Percentiles rank a stretch among this genome's conserved stretches.
Evolutionary conservation across 1,140 invertebrate genomes (phyloP).

Genomic region (Pectinophora gossypiella): DNA sequence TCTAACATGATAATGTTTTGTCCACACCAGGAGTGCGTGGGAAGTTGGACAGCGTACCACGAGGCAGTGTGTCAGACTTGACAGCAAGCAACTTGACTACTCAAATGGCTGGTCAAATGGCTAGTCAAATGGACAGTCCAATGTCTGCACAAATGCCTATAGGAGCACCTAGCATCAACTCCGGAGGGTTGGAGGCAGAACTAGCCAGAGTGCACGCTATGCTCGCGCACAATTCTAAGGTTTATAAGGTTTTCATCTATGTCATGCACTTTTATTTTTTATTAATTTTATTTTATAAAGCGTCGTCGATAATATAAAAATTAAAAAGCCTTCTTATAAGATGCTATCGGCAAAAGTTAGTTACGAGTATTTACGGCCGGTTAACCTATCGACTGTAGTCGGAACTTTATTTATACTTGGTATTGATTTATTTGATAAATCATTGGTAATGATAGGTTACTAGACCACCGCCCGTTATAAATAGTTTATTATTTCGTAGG

Average conservation of each 20-base stretch:
- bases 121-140: constrained; percentile 4
- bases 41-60: constrained; percentile 41
- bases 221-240: constrained; percentile 93
- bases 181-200: constrained; percentile 82
- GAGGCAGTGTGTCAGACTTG: constrained; percentile 17
- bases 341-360: no score
- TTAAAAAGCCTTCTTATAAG: no score
- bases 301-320: no score
- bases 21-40: constrained; percentile 58
- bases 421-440: no score
- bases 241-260: constrained; percentile 77
- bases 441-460: no score
- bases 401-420: no score
- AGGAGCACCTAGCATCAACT: neutral
- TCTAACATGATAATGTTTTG: constrained; percentile 9
- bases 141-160: neutral
- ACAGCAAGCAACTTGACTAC: no score
- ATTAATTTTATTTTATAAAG: neutral
- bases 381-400: no score
- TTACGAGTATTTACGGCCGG: no score
- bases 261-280: constrained; percentile 61
- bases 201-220: constrained; percentile 88
- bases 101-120: constrained; percentile 3
- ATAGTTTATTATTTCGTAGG: no score
- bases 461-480: no score